These are phyloP conservation scores for Alentia gelatinosa DNA, from an alignment of 2,888 invertebrate genomes.

Conservation along the genomic window DNA sequence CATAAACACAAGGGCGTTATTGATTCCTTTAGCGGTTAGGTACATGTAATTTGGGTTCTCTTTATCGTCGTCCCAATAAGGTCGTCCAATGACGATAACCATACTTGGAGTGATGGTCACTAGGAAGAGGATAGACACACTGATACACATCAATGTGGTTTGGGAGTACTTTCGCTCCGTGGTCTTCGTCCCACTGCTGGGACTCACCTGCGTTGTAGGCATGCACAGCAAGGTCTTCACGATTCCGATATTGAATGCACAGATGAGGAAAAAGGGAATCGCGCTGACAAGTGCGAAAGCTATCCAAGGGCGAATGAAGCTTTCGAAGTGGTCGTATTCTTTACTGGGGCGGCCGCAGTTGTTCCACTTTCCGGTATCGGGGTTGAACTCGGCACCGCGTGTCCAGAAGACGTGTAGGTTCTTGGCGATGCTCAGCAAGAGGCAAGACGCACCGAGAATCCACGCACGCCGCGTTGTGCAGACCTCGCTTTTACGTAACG, in stretches of 20 bases:
- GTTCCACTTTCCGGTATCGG: conserved; percentile 54
- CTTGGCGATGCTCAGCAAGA: conserved; percentile 64
- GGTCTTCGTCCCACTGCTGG: neutral
- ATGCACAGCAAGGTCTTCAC: conserved; percentile 57
- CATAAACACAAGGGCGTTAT: conserved; percentile 63
- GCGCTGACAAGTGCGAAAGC: conserved; percentile 61
- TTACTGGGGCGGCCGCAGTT: conserved; percentile 60
- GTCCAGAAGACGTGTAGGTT: conserved; percentile 77
- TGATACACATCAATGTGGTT: conserved; percentile 66
- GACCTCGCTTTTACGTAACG: conserved; percentile 68
- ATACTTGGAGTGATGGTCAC: conserved; percentile 64
- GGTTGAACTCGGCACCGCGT: conserved; percentile 61
- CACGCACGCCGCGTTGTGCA: conserved; percentile 69
- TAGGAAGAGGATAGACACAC: conserved; percentile 63
- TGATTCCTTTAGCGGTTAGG: conserved; percentile 61
- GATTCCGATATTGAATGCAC: conserved; percentile 63
- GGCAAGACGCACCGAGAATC: conserved; percentile 65
- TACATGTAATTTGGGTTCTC: conserved; percentile 55
- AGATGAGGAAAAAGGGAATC: conserved; percentile 62
- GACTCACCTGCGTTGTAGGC: neutral
- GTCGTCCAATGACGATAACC: conserved; percentile 64
- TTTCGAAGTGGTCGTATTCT: conserved; percentile 62
- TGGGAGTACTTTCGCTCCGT: conserved; percentile 55
- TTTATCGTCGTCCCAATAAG: conserved; percentile 61
- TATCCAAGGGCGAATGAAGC: conserved; percentile 65